phyloP scores from a whole-genome alignment of 2,113 vertebrate genomes.

The Melierax canorus region DNA sequence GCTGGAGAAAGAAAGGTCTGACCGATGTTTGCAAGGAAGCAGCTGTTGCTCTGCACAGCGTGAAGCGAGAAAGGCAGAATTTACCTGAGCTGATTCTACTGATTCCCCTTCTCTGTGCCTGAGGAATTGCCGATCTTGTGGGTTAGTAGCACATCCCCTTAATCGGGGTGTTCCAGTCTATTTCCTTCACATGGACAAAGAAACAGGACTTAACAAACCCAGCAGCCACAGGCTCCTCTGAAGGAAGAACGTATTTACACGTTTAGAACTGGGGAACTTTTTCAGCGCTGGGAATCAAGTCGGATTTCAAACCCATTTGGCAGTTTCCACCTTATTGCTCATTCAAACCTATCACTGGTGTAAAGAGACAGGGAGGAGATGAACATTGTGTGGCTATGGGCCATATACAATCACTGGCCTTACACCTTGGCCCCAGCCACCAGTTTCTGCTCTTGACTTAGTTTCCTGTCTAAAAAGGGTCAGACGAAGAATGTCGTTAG shows the following conservation, averaged over 20 bases:
- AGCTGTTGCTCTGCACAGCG: not conserved
- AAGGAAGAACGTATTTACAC: not conserved
- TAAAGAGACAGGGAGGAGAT: slow-evolving; percentile 56
- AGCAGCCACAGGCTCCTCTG: not conserved
- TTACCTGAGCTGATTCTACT: not conserved
- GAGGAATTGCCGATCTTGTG: not conserved
- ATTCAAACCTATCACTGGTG: not conserved
- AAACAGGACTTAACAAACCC: not conserved
- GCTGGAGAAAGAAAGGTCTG: slow-evolving; percentile 22
- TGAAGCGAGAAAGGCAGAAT: not conserved
- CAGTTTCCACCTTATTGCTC: not conserved
- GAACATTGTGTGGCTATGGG: not conserved
- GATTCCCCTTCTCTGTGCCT: not conserved
- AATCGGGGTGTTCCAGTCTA: not conserved
- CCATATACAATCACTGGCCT: not conserved
- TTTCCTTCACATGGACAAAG: not conserved
- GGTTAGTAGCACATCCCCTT: not conserved
- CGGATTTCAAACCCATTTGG: not conserved
- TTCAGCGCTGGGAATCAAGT: not conserved
- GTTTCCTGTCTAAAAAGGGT: slow-evolving; percentile 3
- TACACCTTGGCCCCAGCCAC: not conserved
- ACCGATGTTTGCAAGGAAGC: not conserved
- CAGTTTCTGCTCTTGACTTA: not conserved
- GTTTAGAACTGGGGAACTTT: not conserved
- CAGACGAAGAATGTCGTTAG: not conserved